Base-by-base conservation (phyloP, 2,797 vertebrate species). In the Fistularia tabacaria region DNA sequence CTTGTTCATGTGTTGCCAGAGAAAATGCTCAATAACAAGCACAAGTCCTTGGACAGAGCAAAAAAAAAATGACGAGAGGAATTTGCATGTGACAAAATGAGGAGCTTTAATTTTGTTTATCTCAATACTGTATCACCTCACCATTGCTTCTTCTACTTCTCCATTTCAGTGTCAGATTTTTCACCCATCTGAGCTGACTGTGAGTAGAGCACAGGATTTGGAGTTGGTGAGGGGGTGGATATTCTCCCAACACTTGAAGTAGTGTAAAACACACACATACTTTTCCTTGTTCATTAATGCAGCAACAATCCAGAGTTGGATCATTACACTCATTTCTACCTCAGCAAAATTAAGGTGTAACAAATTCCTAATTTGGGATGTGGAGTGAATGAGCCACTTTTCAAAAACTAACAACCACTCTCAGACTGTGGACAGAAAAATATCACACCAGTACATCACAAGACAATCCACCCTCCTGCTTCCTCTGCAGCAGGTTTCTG, bases 191-290 rank as follows among this genome's bases (percentile, higher is more conserved):
- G 60, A 76, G 59, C 47, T 46, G 42, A 53, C 41, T 14, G 64
- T 47, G 43, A 70, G 67, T 56, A 61, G 66, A 58, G 50, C 38
- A 11, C 51, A 42, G 13, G 52, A 49, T 52, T 64, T 57, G 54
- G 54, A 51, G 46, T 62, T 69, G 64, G 53, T 69, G 77, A 68
- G 82, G 69, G 69, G 77, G 76, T 52, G 74, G 60, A 74, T 51
- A 62, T 51, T 70, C 58, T 71, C 62, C 71, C 69, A 59, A 78
- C 67, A 80, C 74, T 59, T 82, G 60, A 74, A 64, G 61, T 74
- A 69, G 55, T 57, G 48, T 46, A 59, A 51, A 38, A 60, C 12
- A 38, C 42, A 40, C 25, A 59, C 42, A 40, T 14, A 59, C 5
- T 9, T 8, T 15, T 41, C 36, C 48, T 38, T 46, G 64, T 73